Conservation (phyloP, 2,797 vertebrate genomes). For the Peromyscus attwateri region DNA sequence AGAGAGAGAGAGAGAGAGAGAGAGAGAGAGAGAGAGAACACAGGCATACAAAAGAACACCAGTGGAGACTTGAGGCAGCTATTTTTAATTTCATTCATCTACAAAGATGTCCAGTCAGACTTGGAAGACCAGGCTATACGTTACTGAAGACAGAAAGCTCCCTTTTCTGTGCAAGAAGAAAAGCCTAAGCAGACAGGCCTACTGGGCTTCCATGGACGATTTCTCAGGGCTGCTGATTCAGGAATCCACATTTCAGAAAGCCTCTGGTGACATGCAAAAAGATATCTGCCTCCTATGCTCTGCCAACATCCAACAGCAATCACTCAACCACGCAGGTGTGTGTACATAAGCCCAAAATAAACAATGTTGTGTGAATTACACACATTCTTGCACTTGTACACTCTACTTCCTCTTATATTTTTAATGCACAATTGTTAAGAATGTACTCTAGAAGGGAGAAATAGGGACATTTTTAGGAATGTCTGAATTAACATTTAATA, state of each 20-base stretch:
- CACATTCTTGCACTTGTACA: neutral
- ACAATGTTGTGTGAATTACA: neutral
- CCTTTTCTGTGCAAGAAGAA: neutral
- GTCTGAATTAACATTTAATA: neutral
- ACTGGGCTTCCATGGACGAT: neutral
- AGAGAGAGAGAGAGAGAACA: no score
- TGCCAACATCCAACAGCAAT: neutral
- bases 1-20: no score
- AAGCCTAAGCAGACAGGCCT: neutral
- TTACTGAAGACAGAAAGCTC: neutral
- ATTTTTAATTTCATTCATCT: neutral
- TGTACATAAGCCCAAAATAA: neutral
- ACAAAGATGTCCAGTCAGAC: neutral
- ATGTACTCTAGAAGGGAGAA: neutral
- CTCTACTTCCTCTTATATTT: neutral
- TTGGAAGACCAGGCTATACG: neutral
- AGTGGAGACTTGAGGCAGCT: neutral
- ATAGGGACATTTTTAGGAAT: neutral
- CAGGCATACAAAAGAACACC: no score
- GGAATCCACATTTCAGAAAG: neutral
- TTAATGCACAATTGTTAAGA: neutral
- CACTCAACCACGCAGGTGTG: neutral
- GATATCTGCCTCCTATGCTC: neutral
- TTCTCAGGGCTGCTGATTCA: neutral
- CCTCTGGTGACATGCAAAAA: neutral